Base-by-base conservation (phyloP, 2,797 vertebrate species). In the Pseudochromis fuscus region DNA sequence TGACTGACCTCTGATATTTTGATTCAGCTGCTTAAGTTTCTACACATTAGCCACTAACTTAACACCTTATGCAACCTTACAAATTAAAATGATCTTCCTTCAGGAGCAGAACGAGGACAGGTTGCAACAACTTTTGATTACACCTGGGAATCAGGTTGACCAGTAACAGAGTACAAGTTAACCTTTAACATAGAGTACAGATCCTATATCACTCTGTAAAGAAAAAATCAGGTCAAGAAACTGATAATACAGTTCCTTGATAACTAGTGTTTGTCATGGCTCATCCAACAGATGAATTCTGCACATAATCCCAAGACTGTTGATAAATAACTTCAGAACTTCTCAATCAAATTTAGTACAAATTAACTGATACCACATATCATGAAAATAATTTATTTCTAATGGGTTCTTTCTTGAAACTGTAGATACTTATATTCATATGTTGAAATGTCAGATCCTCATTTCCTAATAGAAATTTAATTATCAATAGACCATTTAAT, bases 181-280 rank as follows among this genome's bases (percentile, higher is more conserved):
- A 73, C 45, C 37, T 73, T 85, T 75, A 81, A 79, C 70, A 21
- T 42, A 28, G 9, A 53, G 51, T 10, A n/a, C 50, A 16, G 33
- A 12, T 19, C 60, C 59, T 21, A 4, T 48, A n/a, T 63, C 27
- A 38, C 31, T 48, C 66, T 74, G 35, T 69, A 21, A 63, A 78
- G 57, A 5, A 77, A 85, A 63, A 60, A 60, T 53, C 33, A 49
- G 24, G 28, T 66, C 76, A 74, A 33, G 69, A 72, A 80, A 76
- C 11, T 75, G 53, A 74, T 53, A 46, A 33, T 15, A 16, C 2
- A 57, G 53, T 73, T 71, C 48, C 46, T 57, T 55, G 25, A 52
- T 25, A 38, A 42, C 5, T 23, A 1, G 11, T 35, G n/a, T 31
- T 57, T 57, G 37, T 67, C 4, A 18, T 13, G 0, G n/a, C 13